phyloP scores from a whole-genome alignment of 2,797 vertebrate genomes.

The Tamandua tetradactyla region DNA sequence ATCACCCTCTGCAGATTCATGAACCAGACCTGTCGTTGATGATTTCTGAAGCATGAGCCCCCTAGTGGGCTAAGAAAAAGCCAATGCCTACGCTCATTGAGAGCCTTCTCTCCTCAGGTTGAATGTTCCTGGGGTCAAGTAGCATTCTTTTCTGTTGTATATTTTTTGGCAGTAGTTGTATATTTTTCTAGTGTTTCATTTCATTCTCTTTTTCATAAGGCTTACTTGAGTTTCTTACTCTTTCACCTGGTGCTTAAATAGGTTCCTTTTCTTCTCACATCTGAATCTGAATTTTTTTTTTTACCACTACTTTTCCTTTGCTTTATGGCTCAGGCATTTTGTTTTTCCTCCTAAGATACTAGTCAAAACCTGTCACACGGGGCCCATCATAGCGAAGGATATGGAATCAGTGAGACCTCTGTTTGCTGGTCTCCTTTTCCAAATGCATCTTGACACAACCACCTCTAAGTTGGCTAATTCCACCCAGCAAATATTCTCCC shows the following conservation, averaged over 20 bases:
- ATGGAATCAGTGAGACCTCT: not conserved
- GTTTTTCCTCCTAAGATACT: not conserved
- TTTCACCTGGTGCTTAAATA: constrained; percentile 12
- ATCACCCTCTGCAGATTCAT: not conserved
- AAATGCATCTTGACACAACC: not conserved
- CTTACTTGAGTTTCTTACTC: not conserved
- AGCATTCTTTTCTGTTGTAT: not conserved
- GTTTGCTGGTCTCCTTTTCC: not conserved
- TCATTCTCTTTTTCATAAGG: not conserved
- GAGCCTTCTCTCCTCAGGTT: not conserved
- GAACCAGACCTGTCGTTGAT: not conserved
- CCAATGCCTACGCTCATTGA: not conserved
- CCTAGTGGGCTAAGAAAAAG: not conserved
- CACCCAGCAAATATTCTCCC: not conserved
- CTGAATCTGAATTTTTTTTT: not conserved
- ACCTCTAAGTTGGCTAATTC: not conserved
- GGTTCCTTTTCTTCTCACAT: not conserved
- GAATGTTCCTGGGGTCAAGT: not conserved
- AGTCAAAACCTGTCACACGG: not conserved
- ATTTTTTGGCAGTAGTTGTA: not conserved
- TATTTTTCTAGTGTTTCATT: not conserved
- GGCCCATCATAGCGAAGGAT: not conserved
- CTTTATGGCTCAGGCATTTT: not conserved
- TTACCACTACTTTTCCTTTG: not conserved
- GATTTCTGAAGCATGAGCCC: not conserved